Conservation (phyloP, 2,888 invertebrate species). For the Machimus rusticus region DNA sequence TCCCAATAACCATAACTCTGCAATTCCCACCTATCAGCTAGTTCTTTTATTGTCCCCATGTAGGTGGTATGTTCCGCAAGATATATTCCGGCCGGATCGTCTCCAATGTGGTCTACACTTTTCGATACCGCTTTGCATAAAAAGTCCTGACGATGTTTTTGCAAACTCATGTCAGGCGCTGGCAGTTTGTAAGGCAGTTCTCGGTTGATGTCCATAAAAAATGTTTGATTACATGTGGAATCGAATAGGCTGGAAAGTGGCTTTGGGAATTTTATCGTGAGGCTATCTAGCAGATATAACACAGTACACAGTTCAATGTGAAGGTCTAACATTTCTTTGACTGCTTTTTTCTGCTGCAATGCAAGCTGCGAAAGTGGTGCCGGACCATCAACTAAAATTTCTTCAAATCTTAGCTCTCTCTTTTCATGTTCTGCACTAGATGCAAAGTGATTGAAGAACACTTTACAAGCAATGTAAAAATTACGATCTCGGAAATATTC, state of each 20-base stretch:
- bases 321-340: conserved; percentile 77
- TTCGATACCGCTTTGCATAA: conserved; percentile 76
- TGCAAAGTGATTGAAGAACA: conserved; percentile 57
- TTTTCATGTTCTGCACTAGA: conserved; percentile 56
- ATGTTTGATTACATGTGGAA: conserved; percentile 69
- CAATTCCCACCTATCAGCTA: conserved; percentile 81
- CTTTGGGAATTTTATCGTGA: conserved; percentile 76
- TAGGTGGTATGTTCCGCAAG: conserved; percentile 68
- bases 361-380: conserved; percentile 76
- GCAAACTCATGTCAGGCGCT: conserved; percentile 73
- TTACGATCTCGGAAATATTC: neutral
- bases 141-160: conserved; percentile 74
- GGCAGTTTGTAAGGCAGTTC: conserved; percentile 69
- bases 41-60: conserved; percentile 74
- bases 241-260: conserved; percentile 81
- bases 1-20: conserved; percentile 66
- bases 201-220: conserved; percentile 60
- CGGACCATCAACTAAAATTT: conserved; percentile 58
- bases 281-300: conserved; percentile 80
- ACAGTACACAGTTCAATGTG: conserved; percentile 82
- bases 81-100: conserved; percentile 66
- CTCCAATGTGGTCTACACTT: conserved; percentile 76
- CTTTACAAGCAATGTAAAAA: conserved; percentile 54
- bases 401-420: conserved; percentile 59
- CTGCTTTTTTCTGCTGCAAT: conserved; percentile 76